Percentiles rank a stretch among this genome's conserved stretches.
These are phyloP conservation scores for Alcis repandata DNA, from an alignment of 2,888 invertebrate genomes.

Conservation along the genomic window DNA sequence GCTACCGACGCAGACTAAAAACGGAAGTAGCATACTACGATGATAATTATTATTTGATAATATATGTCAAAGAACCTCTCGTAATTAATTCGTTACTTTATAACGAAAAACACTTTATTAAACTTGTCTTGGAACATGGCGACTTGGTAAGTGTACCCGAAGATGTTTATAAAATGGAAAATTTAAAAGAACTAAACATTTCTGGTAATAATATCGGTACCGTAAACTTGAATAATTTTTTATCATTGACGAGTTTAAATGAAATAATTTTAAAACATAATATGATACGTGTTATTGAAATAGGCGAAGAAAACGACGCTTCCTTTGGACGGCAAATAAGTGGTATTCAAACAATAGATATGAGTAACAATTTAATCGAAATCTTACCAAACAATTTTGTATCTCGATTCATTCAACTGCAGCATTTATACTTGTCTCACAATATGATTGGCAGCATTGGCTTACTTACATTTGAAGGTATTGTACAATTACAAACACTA, in stretches of 20 bases:
- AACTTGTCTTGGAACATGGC: constrained; percentile 17
- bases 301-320: neutral
- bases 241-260: neutral
- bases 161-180: constrained; percentile 18
- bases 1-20: neutral
- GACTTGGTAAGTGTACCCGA: constrained; percentile 14
- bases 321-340: neutral
- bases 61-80: constrained; percentile 4
- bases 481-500: constrained; percentile 23
- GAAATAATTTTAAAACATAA: constrained; percentile 16
- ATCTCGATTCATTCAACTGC: constrained; percentile 12
- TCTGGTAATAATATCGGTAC: constrained; percentile 15
- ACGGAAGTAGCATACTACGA: constrained; percentile 7
- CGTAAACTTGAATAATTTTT: constrained; percentile 23
- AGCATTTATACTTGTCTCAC: constrained; percentile 25
- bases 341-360: constrained; percentile 16
- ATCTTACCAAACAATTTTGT: constrained; percentile 22
- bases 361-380: constrained; percentile 25
- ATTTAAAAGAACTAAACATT: constrained; percentile 10
- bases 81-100: constrained; percentile 1
- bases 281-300: constrained; percentile 17
- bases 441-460: constrained; percentile 23
- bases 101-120: neutral
- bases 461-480: constrained; percentile 29
- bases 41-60: constrained; percentile 16